These are phyloP conservation scores for Morone chrysops DNA, from an alignment of 2,113 vertebrate species.

Conservation along the genomic window DNA sequence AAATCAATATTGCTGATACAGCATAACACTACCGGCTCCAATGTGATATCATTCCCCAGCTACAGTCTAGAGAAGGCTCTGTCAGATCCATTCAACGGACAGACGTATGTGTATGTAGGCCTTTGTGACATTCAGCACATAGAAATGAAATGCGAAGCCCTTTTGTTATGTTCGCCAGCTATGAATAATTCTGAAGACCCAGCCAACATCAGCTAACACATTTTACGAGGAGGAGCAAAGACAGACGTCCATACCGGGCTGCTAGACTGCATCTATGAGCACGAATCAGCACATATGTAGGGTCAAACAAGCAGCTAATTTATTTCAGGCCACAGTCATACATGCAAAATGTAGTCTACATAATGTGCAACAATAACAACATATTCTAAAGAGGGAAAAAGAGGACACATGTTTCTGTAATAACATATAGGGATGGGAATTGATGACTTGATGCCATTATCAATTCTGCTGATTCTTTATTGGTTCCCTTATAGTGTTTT, in stretches of 20 bases:
- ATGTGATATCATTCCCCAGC: constrained; percentile 4
- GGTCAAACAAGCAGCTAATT: constrained; percentile 37
- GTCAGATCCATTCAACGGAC: constrained; percentile 7
- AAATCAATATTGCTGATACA: constrained; percentile 55
- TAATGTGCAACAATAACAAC: constrained; percentile 31
- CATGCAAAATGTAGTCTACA: constrained; percentile 48
- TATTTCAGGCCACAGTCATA: constrained; percentile 43
- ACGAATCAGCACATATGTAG: neutral
- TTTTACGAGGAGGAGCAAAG: constrained; percentile 14
- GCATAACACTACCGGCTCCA: constrained; percentile 42
- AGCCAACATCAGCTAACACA: neutral
- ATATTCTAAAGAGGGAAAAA: neutral
- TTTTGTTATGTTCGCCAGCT: constrained; percentile 40
- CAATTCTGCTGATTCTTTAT: no score
- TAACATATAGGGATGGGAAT: no score
- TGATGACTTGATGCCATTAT: no score
- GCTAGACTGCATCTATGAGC: constrained; percentile 2
- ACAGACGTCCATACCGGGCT: constrained; percentile 18
- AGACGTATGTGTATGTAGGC: neutral
- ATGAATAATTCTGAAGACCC: constrained; percentile 27
- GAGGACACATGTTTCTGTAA: constrained; percentile 13
- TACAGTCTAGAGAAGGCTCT: constrained; percentile 5
- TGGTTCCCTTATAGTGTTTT: no score
- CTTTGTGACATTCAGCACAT: constrained; percentile 27
- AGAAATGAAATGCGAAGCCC: constrained; percentile 61